A percentile compares a stretch with the other conserved stretches of the same genome.
Conservation (phyloP, 2,797 vertebrate genomes). For the Urocyon cinereoargenteus region DNA sequence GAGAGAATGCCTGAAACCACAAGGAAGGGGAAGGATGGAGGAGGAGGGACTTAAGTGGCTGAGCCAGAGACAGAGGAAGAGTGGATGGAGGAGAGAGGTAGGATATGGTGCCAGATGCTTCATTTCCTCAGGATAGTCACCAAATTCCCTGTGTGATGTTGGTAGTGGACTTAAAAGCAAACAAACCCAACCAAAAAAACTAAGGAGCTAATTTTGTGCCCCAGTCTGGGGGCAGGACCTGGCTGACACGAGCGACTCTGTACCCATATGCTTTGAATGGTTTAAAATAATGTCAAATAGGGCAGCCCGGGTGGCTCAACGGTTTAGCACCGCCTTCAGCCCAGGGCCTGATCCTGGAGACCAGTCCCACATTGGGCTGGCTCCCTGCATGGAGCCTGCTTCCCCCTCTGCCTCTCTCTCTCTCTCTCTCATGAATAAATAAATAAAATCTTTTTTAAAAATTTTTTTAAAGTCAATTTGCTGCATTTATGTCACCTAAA, state of each 20-base stretch:
- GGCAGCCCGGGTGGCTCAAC: too few relatives aligned
- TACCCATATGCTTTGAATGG: neutral
- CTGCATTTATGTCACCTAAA: neutral
- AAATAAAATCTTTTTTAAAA: too few relatives aligned
- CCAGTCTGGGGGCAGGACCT: neutral
- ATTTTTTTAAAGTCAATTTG: neutral
- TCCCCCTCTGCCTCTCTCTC: too few relatives aligned
- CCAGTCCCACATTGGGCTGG: too few relatives aligned
- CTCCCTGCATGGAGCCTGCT: too few relatives aligned
- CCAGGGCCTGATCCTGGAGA: too few relatives aligned
- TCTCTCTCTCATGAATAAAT: too few relatives aligned
- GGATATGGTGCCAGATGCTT: rapidly evolving
- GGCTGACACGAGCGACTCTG: neutral
- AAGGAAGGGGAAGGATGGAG: neutral
- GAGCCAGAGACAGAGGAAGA: neutral
- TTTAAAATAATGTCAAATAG: neutral
- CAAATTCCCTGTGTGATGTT: neutral
- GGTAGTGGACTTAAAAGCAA: neutral
- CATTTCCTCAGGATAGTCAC: neutral
- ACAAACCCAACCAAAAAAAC: neutral
- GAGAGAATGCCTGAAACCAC: neutral
- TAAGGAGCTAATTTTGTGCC: neutral
- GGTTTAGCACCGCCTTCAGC: too few relatives aligned
- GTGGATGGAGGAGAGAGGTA: neutral
- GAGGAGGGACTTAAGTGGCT: neutral